phyloP scores from a whole-genome alignment of 2,888 invertebrate genomes.

The Cataglyphis albicans region DNA sequence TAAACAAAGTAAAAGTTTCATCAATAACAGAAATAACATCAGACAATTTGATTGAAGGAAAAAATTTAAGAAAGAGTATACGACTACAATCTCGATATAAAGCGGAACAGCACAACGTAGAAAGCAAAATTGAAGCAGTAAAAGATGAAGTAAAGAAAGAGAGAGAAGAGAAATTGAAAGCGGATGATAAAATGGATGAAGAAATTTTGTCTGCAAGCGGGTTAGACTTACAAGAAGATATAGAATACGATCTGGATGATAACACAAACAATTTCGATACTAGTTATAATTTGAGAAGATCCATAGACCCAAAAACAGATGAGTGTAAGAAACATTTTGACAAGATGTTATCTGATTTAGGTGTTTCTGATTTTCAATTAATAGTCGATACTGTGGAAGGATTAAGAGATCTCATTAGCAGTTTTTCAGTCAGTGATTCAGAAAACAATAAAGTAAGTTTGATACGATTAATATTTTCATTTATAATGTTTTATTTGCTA shows the following conservation, averaged over 20 bases:
- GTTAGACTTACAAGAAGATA: conserved; percentile 52
- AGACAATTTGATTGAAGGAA: background rate
- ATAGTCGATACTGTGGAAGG: conserved; percentile 86
- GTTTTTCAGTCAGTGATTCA: conserved; percentile 75
- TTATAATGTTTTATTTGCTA: background rate
- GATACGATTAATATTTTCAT: background rate
- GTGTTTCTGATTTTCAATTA: conserved; percentile 85
- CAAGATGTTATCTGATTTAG: conserved; percentile 79
- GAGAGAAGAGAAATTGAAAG: background rate
- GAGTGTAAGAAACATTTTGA: conserved; percentile 74
- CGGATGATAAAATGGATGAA: conserved; percentile 21
- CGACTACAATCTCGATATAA: conserved; percentile 7
- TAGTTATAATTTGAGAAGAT: conserved; percentile 61
- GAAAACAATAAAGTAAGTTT: conserved; percentile 47
- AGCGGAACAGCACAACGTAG: background rate
- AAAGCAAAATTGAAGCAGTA: background rate
- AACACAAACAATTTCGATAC: conserved; percentile 61
- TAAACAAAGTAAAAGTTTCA: background rate
- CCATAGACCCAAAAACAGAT: conserved; percentile 34
- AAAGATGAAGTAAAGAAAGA: background rate
- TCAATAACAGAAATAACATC: background rate
- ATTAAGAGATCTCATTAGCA: conserved; percentile 84
- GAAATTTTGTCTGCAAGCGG: conserved; percentile 51
- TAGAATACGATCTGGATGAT: conserved; percentile 62
- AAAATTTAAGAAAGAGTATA: background rate